Evolutionary conservation across 1,140 invertebrate species (phyloP), one percentile per base, ranked within the genome.

Genomic region (Drosophila pseudoobscura): DNA sequence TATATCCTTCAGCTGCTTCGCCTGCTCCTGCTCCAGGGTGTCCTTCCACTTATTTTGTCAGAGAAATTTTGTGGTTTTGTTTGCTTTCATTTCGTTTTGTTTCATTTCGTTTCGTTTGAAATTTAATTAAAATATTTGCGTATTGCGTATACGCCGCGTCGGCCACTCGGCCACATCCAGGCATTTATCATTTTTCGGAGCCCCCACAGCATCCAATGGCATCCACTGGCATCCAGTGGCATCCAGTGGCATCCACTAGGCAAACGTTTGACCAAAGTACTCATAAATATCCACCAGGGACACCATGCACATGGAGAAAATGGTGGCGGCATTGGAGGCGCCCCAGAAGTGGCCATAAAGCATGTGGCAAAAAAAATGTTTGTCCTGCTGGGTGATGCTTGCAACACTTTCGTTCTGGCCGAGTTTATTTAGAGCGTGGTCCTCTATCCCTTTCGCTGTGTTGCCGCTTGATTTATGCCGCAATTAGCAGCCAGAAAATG

Each of bases 41-140:
- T 15, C 9, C 2, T 20, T 43, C 20, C 44, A 39, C 53, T 47
- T 15, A 17, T 59, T 50, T 70, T 52, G 15, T 31, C 11, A 29
- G 44, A 31, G 29, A 31, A 3, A 9, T 31, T 31, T 31, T 8
- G 13, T 49, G 43, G 47, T 45, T 35, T 43, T 41, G 24, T 46
- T 66, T 60, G 31, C 3, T 54, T 56, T 65, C 44, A 13, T 31
- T 68, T 54, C 39, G 35, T 46, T 50, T 47, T 15, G 26, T 53
- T 29, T 45, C 9, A 24, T 53, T 54, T 45, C 9, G 29, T 53
- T 54, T 59, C 65, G 47, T 68, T 79, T 69, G 59, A 62, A 82
- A 85, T 85, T 84, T 85, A 84, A 85, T 84, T 84, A 84, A 84
- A 84, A 85, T 80, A 85, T 84, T 80, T 80, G 54, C 45, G 50